Conservation (phyloP, 2,888 invertebrate genomes). For the Hololepta plana region DNA sequence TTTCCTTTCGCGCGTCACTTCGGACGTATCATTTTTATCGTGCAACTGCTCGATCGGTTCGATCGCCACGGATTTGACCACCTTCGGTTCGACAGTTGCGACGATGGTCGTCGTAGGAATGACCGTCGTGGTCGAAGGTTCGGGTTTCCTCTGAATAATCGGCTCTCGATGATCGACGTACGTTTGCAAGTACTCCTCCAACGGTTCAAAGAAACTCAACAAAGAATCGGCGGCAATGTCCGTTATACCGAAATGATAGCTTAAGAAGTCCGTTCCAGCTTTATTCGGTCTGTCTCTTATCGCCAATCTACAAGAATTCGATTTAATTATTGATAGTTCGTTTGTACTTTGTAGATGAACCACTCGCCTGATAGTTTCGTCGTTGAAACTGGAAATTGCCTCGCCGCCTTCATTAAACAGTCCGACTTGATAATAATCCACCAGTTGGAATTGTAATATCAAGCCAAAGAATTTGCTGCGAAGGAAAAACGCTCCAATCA, state of each 20-base stretch:
- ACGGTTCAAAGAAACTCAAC: slow-evolving; percentile 34
- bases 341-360: background rate
- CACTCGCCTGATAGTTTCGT: background rate
- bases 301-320: slow-evolving; percentile 11
- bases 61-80: no score
- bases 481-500: slow-evolving; percentile 11
- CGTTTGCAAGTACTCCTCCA: slow-evolving; percentile 35
- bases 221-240: slow-evolving; percentile 32
- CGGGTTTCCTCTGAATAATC: no score
- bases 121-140: no score
- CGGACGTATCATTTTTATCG: no score
- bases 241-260: slow-evolving; percentile 29
- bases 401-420: slow-evolving; percentile 12
- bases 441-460: slow-evolving; percentile 37
- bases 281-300: slow-evolving; percentile 25
- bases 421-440: slow-evolving; percentile 21
- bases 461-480: slow-evolving; percentile 36
- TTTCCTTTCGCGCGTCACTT: no score
- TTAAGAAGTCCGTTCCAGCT: slow-evolving; percentile 32
- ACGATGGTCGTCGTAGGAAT: no score
- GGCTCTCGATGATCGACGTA: no score
- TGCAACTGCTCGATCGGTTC: no score
- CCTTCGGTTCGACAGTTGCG: no score
- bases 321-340: background rate
- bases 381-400: slow-evolving; percentile 12